Evolutionary conservation across 2,113 vertebrate genomes (phyloP), one percentile per base, ranked within the genome.

Genomic region (Phylloscopus trochiloides): DNA sequence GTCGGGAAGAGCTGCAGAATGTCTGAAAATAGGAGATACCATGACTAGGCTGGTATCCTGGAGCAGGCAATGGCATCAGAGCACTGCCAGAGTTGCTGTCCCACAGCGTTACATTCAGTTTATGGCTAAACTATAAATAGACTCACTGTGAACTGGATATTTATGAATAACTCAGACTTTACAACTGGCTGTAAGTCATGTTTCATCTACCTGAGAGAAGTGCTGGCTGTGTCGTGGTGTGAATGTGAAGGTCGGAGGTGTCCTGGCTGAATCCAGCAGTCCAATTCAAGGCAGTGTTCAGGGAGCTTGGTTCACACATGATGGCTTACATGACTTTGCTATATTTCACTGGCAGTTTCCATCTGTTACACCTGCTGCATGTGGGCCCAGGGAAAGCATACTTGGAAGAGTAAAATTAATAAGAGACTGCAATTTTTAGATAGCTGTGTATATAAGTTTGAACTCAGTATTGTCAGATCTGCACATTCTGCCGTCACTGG

Each of bases 291-390:
- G 57, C 40, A 31, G 31, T 15, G 51, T 43, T 80, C 15, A 19
- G 54, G 73, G 73, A 89, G 84, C 74, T 38, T 38, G 43, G 66
- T 66, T 95, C 84, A 48, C 0, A 3, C 71, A 9, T 31, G 62
- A 19, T 82, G 81, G 58, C 67, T 84, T 75, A 3, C 66, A 36
- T 77, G 88, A 86, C 81, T 88, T 52, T 88, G 67, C 90, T 26
- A 5, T 88, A 50, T 90, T 88, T 87, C 54, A 26, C 85, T 80
- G 81, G 84, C 81, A 90, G 26, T 76, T 95, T 58, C 94, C 92
- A 90, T 96, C 90, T 96, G 90, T 76, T 90, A 43, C 29, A 93
- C 87, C 92, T 79, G 63, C 67, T 96, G 92, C 81, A 88, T 80
- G 32, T 74, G 73, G 80, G 92, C 94, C 95, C 81, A 77, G 78